Conservation (phyloP, 2,888 invertebrate genomes). For the Archips xylosteana region DNA sequence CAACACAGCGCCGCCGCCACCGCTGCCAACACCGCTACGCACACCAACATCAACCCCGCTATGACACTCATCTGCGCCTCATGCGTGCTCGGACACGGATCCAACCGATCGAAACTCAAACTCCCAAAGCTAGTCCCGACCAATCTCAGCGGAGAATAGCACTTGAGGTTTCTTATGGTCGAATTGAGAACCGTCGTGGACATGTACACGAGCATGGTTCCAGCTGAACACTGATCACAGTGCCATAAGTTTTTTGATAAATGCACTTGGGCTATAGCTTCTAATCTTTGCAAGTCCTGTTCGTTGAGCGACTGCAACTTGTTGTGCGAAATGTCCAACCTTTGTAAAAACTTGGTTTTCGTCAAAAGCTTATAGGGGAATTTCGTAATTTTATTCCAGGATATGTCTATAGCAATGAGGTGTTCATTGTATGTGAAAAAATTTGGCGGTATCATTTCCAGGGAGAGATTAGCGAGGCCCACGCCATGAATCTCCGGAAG, state of each 20-base stretch:
- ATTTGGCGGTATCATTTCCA: constrained; percentile 84
- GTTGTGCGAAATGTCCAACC: constrained; percentile 91
- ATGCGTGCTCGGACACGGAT: constrained; percentile 78
- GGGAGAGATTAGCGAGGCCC: constrained; percentile 85
- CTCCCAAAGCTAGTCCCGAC: constrained; percentile 72
- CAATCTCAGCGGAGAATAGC: constrained; percentile 85
- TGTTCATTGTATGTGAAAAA: constrained; percentile 86
- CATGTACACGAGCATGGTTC: constrained; percentile 84
- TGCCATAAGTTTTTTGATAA: constrained; percentile 88
- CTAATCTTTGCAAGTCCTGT: constrained; percentile 84
- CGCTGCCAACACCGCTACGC: constrained; percentile 78
- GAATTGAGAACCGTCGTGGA: constrained; percentile 82
- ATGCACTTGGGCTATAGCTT: constrained; percentile 82
- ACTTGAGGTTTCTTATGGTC: constrained; percentile 82
- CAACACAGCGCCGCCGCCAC: constrained; percentile 87
- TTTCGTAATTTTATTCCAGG: constrained; percentile 88
- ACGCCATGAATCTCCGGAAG: constrained; percentile 85
- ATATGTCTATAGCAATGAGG: constrained; percentile 89
- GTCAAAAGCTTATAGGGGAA: constrained; percentile 85
- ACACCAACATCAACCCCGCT: constrained; percentile 76
- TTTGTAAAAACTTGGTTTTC: constrained; percentile 85
- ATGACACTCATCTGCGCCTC: constrained; percentile 85
- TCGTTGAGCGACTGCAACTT: constrained; percentile 87
- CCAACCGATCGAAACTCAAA: constrained; percentile 65
- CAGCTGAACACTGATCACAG: constrained; percentile 88